These are phyloP conservation scores for Caenorhabditis sp. DNA, from an alignment of 2,888 invertebrate species.

Conservation along the genomic window DNA sequence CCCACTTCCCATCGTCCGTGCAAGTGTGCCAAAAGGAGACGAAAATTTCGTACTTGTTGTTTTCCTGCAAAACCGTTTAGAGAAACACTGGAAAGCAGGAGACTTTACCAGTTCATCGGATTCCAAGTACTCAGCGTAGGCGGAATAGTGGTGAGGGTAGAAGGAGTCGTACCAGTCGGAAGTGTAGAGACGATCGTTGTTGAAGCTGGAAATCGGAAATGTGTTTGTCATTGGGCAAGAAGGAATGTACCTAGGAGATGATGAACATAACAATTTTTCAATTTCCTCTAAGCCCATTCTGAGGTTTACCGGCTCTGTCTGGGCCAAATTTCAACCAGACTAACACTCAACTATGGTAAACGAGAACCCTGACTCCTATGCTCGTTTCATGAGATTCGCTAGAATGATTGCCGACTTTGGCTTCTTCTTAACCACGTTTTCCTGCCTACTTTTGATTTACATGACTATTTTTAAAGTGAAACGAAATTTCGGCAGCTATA, in stretches of 20 bases:
- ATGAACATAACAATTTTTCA: too few species aligned
- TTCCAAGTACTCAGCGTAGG: neutral
- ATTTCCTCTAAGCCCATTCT: too few species aligned
- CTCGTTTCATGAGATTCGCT: neutral
- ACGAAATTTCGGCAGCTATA: neutral
- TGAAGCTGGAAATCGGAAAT: neutral
- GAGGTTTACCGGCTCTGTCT: too few species aligned
- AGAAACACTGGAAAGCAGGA: too few species aligned
- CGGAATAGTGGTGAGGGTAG: neutral
- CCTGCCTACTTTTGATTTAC: neutral
- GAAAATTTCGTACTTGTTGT: neutral
- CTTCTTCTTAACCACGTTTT: neutral
- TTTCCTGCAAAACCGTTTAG: neutral
- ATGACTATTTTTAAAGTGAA: neutral
- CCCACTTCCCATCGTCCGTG: neutral
- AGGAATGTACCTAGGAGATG: too few species aligned
- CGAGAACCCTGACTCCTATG: too few species aligned
- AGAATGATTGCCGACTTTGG: neutral
- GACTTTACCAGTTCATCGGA: neutral
- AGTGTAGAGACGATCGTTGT: slow-evolving; percentile 5
- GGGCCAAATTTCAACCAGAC: too few species aligned
- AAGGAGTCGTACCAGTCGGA: neutral
- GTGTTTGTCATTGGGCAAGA: too few species aligned
- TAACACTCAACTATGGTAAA: too few species aligned
- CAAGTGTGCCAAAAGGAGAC: slow-evolving; percentile 7